Evolutionary conservation across 1,140 invertebrate species (phyloP).

Genomic region (Caenorhabditis remanei): DNA sequence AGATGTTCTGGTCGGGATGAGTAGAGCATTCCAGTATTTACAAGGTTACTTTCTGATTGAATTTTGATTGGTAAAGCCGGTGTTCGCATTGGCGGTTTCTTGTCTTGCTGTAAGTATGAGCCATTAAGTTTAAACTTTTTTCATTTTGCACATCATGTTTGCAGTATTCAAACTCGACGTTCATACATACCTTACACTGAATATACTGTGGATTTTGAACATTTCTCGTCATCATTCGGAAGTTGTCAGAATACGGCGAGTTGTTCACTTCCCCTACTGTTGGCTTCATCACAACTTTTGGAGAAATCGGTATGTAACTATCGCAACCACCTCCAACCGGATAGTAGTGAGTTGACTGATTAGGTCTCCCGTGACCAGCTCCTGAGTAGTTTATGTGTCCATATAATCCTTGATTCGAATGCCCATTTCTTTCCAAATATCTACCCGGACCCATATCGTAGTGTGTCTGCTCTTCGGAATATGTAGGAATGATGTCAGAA

Average conservation of each 20-base stretch:
- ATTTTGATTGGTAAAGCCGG: conserved; percentile 31
- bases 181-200: conserved; percentile 18
- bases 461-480: conserved; percentile 4
- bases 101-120: not conserved
- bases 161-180: too few species aligned
- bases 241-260: conserved; percentile 8
- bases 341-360: conserved; percentile 2
- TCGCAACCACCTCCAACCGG: conserved; percentile 31
- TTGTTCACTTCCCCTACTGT: conserved; percentile 21
- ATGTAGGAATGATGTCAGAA: not conserved
- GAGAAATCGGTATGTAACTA: not conserved
- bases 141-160: too few species aligned
- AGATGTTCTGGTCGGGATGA: not conserved
- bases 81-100: not conserved
- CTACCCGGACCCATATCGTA: conserved; percentile 26
- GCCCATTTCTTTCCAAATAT: not conserved
- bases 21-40: not conserved
- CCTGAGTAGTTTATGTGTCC: not conserved
- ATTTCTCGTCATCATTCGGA: not conserved
- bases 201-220: conserved; percentile 46
- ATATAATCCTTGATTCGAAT: not conserved
- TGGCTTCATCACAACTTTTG: not conserved
- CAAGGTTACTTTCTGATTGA: conserved; percentile 42
- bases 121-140: too few species aligned
- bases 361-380: not conserved